These are phyloP conservation scores for Arizona elegans DNA, from an alignment of 2,113 vertebrate species.

Conservation along the genomic window DNA sequence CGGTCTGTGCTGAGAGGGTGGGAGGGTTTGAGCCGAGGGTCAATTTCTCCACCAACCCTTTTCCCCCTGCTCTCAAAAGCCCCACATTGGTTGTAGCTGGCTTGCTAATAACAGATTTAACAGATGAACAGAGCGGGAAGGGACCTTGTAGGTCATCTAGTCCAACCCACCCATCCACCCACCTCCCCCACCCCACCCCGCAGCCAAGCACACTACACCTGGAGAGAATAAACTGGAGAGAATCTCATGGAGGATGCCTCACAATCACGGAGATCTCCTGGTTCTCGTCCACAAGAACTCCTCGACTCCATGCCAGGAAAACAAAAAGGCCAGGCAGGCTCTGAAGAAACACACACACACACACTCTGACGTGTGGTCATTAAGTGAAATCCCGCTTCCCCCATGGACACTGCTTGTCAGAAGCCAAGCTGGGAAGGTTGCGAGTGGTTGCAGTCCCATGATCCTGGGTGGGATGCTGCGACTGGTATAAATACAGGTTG, in stretches of 20 bases:
- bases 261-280: background rate
- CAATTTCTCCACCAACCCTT: no score
- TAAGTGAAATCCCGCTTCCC: background rate
- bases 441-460: no score
- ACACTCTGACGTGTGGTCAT: background rate
- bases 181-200: no score
- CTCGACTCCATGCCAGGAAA: no score
- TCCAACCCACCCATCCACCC: no score
- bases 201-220: no score
- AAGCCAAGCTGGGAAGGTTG: background rate
- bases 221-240: no score
- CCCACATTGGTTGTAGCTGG: background rate
- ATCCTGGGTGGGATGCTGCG: background rate
- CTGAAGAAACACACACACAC: background rate
- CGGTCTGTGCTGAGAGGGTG: background rate
- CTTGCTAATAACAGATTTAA: background rate
- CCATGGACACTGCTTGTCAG: background rate
- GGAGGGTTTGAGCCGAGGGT: background rate
- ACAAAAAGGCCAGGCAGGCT: background rate
- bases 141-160: no score
- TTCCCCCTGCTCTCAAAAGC: background rate
- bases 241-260: background rate
- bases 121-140: no score
- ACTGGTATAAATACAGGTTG: background rate
- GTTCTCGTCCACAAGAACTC: background rate